Evolutionary conservation across 2,888 invertebrate genomes (phyloP).

Genomic region (Mylabris sibirica): DNA sequence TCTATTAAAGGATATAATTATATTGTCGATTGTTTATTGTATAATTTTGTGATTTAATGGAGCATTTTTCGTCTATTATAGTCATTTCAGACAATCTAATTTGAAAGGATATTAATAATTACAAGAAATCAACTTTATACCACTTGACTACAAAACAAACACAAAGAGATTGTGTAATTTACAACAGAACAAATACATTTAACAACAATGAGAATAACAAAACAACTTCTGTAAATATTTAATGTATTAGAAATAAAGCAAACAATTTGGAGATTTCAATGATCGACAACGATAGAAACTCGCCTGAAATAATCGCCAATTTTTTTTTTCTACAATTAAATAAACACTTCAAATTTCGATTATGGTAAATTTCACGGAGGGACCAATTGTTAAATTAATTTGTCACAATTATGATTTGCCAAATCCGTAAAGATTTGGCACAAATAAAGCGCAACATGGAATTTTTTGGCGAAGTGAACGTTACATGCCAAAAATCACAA

Average conservation of each 20-base stretch:
- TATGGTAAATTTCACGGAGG: neutral
- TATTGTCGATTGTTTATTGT: neutral
- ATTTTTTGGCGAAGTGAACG: no score
- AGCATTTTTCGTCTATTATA: slow-evolving; percentile 1
- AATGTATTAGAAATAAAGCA: neutral
- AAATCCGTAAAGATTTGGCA: no score
- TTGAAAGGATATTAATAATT: slow-evolving; percentile 8
- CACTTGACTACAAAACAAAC: neutral
- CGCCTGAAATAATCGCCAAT: neutral
- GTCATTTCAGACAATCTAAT: neutral
- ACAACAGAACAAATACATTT: neutral
- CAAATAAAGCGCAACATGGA: no score
- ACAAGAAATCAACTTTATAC: slow-evolving; percentile 3
- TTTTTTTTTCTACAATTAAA: no score
- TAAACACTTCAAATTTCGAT: neutral
- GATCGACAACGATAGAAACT: neutral
- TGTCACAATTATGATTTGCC: no score
- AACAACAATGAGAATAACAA: neutral
- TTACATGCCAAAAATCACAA: no score
- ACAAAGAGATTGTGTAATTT: slow-evolving; percentile 7
- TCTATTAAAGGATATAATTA: slow-evolving; percentile 1
- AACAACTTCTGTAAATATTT: neutral
- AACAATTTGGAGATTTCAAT: slow-evolving; percentile 1
- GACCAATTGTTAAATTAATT: neutral
- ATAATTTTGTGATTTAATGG: neutral